These are phyloP conservation scores for Megalopta genalis DNA, from an alignment of 1,140 invertebrate species.

Conservation along the genomic window DNA sequence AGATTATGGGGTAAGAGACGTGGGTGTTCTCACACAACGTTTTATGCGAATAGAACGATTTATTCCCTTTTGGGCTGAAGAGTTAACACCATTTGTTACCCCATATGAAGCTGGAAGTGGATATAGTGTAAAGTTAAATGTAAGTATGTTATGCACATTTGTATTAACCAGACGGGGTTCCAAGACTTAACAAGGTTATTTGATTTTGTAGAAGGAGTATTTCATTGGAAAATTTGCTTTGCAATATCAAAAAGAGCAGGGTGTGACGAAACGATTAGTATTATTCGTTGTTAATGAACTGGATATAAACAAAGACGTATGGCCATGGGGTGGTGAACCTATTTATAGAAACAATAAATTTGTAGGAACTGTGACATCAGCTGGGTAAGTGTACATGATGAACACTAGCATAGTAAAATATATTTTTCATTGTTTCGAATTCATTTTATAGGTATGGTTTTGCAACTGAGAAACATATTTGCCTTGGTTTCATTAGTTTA, in stretches of 20 bases:
- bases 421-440: slow-evolving; percentile 17
- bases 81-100: slow-evolving; percentile 87
- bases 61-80: slow-evolving; percentile 85
- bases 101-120: slow-evolving; percentile 88
- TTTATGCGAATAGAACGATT: slow-evolving; percentile 85
- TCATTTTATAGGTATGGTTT: slow-evolving; percentile 83
- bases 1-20: slow-evolving; percentile 87
- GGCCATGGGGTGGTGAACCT: slow-evolving; percentile 91
- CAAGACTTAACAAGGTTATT: slow-evolving; percentile 11
- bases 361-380: slow-evolving; percentile 89
- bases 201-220: slow-evolving; percentile 80
- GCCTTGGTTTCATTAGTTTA: slow-evolving; percentile 84
- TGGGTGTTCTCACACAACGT: slow-evolving; percentile 88
- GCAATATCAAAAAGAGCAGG: slow-evolving; percentile 84
- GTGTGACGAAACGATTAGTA: slow-evolving; percentile 85
- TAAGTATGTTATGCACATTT: slow-evolving; percentile 54
- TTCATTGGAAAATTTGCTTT: slow-evolving; percentile 89
- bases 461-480: slow-evolving; percentile 83
- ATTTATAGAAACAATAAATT: slow-evolving; percentile 86
- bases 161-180: background rate
- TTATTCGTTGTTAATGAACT: slow-evolving; percentile 88
- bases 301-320: slow-evolving; percentile 86
- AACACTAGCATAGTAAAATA: slow-evolving; percentile 20
- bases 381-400: slow-evolving; percentile 80
- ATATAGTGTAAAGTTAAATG: slow-evolving; percentile 87